Evolutionary conservation across 2,888 invertebrate species (phyloP).

Genomic region (Euphydryas editha): DNA sequence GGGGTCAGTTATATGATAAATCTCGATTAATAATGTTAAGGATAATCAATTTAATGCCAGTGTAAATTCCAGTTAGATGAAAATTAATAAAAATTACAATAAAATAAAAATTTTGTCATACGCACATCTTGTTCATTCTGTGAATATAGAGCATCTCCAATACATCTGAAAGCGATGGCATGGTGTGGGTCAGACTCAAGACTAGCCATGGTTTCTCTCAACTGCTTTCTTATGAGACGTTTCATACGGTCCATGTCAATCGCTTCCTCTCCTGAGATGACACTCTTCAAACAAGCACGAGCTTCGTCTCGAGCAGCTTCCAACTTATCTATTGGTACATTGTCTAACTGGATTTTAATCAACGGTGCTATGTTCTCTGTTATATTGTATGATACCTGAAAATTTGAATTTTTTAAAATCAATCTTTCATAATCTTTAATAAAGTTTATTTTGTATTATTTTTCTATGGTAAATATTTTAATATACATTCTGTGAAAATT

Average conservation of each 20-base stretch:
- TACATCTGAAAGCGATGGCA: conserved; percentile 89
- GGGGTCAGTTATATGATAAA: too few relatives aligned
- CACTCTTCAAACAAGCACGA: conserved; percentile 54
- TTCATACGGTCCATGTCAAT: conserved; percentile 91
- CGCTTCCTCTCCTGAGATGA: conserved; percentile 66
- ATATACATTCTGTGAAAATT: too few relatives aligned
- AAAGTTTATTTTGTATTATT: too few relatives aligned
- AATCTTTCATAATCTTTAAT: too few relatives aligned
- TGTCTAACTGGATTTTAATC: conserved; percentile 88
- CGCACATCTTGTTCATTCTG: conserved; percentile 88
- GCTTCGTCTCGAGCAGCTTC: conserved; percentile 84
- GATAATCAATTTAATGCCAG: too few relatives aligned
- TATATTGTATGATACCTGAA: conserved; percentile 86
- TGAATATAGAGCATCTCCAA: conserved; percentile 93
- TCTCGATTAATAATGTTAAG: too few relatives aligned
- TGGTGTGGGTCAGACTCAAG: conserved; percentile 91
- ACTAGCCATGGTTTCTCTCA: conserved; percentile 86
- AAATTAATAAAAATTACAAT: neutral
- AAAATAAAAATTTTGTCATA: conserved; percentile 39
- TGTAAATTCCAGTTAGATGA: neutral
- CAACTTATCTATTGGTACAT: conserved; percentile 88
- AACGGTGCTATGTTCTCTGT: conserved; percentile 89
- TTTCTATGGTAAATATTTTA: too few relatives aligned
- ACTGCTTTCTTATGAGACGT: conserved; percentile 88
- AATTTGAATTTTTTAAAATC: neutral